A percentile compares a stretch with the other conserved stretches of the same genome.
These are phyloP conservation scores for Cerceris rybyensis DNA, from an alignment of 2,888 invertebrate species.

Conservation along the genomic window DNA sequence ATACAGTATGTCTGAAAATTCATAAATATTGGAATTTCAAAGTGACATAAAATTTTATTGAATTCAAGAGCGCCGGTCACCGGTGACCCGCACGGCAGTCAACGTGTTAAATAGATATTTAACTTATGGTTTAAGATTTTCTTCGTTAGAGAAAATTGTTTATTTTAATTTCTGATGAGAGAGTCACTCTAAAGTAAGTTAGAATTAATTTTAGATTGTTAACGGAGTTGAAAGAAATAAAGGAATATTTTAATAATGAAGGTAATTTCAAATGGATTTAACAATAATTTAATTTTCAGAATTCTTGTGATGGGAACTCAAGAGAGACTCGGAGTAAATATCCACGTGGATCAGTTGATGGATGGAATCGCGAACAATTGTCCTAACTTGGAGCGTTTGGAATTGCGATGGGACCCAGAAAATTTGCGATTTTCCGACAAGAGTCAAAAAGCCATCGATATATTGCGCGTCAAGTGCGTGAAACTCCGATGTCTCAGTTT, in stretches of 20 bases:
- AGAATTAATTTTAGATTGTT: background rate
- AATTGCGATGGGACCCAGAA: constrained; percentile 99
- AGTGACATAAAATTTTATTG: too few species aligned
- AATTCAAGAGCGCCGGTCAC: too few species aligned
- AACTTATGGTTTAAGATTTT: background rate
- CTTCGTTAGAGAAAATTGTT: background rate
- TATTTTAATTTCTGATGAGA: background rate
- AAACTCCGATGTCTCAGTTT: constrained; percentile 96
- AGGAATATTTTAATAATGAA: background rate
- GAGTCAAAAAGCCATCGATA: constrained; percentile 99
- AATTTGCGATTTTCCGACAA: constrained; percentile 99
- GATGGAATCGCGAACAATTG: constrained; percentile 98
- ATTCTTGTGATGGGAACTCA: constrained; percentile 98
- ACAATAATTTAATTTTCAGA: constrained; percentile 82
- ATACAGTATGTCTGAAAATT: too few species aligned
- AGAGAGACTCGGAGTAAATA: constrained; percentile 97
- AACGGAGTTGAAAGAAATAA: background rate
- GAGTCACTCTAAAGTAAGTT: background rate
- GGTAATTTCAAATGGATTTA: background rate
- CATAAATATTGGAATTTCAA: too few species aligned
- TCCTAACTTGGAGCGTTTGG: constrained; percentile 93
- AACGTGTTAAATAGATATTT: background rate
- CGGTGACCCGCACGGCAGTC: too few species aligned
- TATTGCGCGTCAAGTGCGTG: constrained; percentile 96
- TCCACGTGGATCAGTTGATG: constrained; percentile 98